Percentiles rank a stretch among this genome's conserved stretches.
These are phyloP conservation scores for Oncorhynchus masou DNA, from an alignment of 2,113 vertebrate genomes.

Conservation along the genomic window DNA sequence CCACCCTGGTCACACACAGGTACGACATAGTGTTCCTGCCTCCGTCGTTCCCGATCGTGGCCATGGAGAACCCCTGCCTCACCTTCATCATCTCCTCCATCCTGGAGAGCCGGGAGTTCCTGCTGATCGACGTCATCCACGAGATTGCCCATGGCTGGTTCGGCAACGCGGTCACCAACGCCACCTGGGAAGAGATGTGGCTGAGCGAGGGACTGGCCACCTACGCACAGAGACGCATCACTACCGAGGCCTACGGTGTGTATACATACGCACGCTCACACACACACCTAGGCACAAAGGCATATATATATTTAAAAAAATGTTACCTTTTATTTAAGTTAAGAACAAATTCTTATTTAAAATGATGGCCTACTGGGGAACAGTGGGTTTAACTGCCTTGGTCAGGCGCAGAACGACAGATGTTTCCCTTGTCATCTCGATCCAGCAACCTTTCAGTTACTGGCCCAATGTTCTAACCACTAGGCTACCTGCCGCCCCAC, in stretches of 20 bases:
- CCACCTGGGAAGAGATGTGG: conserved; percentile 99
- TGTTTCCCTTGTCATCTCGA: no score
- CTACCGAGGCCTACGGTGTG: conserved; percentile 87
- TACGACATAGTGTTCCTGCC: conserved; percentile 98
- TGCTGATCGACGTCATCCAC: conserved; percentile 91
- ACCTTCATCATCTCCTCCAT: conserved; percentile 98
- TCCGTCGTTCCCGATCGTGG: conserved; percentile 95
- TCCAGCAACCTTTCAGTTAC: no score
- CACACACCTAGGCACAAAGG: background rate
- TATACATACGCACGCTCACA: background rate
- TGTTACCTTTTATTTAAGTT: no score
- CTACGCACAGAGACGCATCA: conserved; percentile 93
- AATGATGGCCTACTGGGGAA: no score
- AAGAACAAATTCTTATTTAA: no score
- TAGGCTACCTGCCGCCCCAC: no score
- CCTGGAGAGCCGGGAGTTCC: conserved; percentile 94
- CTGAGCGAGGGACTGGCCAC: conserved; percentile 95
- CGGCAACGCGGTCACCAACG: conserved; percentile 94
- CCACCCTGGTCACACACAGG: conserved; percentile 61
- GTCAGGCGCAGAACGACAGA: no score
- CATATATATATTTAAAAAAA: background rate
- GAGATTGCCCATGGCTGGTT: conserved; percentile 98
- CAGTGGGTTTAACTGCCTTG: no score
- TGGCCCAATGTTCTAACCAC: no score
- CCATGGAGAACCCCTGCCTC: conserved; percentile 98